Evolutionary conservation across 2,113 vertebrate genomes (phyloP).

Genomic region (Noctilio leporinus): DNA sequence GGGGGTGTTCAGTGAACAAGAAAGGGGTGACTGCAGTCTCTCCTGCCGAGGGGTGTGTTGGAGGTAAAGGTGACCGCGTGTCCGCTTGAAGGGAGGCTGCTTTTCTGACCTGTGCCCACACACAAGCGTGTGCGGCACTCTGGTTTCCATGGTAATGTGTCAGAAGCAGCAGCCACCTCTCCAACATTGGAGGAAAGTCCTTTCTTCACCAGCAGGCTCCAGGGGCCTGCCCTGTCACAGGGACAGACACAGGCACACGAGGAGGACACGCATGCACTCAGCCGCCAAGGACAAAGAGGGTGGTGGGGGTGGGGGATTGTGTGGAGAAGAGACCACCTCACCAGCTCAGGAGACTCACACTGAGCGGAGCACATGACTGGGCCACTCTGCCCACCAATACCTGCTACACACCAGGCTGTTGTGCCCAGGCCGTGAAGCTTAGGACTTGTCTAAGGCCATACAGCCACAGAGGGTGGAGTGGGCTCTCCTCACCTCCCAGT

Average conservation of each 20-base stretch:
- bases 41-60: neutral
- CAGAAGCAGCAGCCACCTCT: neutral
- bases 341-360: neutral
- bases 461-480: neutral
- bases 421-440: neutral
- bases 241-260: neutral
- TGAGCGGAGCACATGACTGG: accelerated
- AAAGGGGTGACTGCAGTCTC: neutral
- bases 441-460: neutral
- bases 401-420: neutral
- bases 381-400: neutral
- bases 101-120: neutral
- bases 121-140: neutral
- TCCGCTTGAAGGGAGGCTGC: neutral
- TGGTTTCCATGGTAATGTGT: constrained; percentile 54
- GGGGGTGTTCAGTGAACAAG: accelerated
- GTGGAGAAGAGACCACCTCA: neutral
- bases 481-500: neutral
- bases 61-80: neutral
- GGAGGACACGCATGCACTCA: neutral
- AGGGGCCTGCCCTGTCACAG: neutral
- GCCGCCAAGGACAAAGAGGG: neutral
- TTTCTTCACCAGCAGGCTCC: neutral
- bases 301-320: neutral
- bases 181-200: neutral